phyloP scores from a whole-genome alignment of 2,113 vertebrate species.

The Xerus inauris region DNA sequence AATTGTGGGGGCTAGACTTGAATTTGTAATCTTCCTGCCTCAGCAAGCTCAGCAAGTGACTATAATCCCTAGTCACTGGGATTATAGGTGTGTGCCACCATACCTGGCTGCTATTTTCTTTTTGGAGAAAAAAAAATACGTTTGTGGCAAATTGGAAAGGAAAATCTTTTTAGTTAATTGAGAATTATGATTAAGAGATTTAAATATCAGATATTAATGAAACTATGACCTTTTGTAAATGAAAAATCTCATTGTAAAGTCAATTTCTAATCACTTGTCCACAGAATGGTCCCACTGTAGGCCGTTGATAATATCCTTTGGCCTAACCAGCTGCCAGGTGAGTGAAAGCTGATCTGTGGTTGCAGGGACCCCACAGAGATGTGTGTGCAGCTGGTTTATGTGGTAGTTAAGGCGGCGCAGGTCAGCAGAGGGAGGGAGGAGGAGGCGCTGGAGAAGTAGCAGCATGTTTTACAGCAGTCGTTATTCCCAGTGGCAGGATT shows the following conservation, averaged over 20 bases:
- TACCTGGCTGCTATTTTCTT: background rate
- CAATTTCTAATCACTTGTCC: slow-evolving; percentile 43
- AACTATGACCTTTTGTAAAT: background rate
- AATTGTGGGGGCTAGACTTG: no score
- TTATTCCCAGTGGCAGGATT: slow-evolving; percentile 74
- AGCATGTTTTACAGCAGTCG: slow-evolving; percentile 73
- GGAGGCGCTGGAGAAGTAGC: slow-evolving; percentile 81
- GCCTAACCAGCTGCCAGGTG: slow-evolving; percentile 74
- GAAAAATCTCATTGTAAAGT: slow-evolving; percentile 12
- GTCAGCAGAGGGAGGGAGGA: slow-evolving; percentile 82
- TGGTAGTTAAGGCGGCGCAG: slow-evolving; percentile 82
- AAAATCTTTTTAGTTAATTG: slow-evolving; percentile 3
- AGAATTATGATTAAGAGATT: background rate
- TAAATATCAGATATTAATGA: slow-evolving; percentile 30
- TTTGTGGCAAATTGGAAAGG: slow-evolving; percentile 8
- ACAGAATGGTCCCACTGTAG: background rate
- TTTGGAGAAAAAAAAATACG: slow-evolving; percentile 14
- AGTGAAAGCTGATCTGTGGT: slow-evolving; percentile 77
- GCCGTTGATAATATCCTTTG: slow-evolving; percentile 56
- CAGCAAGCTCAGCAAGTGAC: no score
- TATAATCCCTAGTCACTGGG: no score
- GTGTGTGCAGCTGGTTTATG: slow-evolving; percentile 82
- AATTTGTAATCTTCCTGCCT: no score
- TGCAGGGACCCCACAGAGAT: slow-evolving; percentile 74
- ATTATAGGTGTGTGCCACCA: no score